phyloP scores from a whole-genome alignment of 2,888 invertebrate genomes.

The Trachelus stipa region DNA sequence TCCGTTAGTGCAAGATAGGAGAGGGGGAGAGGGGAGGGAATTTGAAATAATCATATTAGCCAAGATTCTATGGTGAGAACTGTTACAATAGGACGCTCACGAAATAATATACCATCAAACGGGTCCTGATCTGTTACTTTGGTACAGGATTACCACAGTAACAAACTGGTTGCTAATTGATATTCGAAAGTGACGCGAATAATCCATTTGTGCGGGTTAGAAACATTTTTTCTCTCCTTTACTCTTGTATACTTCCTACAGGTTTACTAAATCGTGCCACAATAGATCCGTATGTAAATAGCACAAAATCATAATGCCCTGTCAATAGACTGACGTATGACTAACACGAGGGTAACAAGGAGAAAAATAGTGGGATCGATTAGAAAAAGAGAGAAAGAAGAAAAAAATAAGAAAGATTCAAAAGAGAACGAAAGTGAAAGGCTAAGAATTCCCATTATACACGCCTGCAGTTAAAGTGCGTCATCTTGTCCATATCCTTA shows the following conservation, averaged over 20 bases:
- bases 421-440: constrained; percentile 61
- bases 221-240: background rate
- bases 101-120: background rate
- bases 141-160: background rate
- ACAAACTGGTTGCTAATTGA: background rate
- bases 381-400: background rate
- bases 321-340: background rate
- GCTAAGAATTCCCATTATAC: constrained; percentile 45
- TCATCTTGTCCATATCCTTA: constrained; percentile 8
- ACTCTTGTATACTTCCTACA: background rate
- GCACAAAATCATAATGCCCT: background rate
- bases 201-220: background rate
- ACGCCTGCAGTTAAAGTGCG: constrained; percentile 19
- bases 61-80: background rate
- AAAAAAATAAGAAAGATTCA: constrained; percentile 30
- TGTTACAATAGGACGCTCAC: background rate
- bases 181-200: background rate
- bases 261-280: background rate
- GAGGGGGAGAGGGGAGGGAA: too few species aligned
- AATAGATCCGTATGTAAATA: background rate
- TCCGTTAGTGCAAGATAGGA: background rate
- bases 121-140: background rate
- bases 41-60: background rate
- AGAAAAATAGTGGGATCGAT: background rate
- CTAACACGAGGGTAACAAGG: background rate